These are phyloP conservation scores for Lysandra bellargus DNA, from an alignment of 2,888 invertebrate genomes.

Conservation along the genomic window DNA sequence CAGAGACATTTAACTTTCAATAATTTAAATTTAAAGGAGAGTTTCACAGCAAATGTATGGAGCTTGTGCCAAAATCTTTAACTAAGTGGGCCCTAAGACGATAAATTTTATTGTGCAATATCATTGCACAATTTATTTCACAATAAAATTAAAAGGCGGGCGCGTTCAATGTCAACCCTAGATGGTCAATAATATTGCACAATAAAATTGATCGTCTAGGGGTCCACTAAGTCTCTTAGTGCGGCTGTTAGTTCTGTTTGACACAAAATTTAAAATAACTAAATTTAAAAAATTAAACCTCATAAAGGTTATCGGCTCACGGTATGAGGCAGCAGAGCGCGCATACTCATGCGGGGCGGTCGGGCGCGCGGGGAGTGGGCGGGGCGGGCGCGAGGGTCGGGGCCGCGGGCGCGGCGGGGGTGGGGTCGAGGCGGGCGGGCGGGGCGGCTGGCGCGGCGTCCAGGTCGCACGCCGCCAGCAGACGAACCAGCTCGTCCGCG, in stretches of 20 bases:
- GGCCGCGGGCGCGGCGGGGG: constrained; percentile 46
- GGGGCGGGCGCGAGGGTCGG: constrained; percentile 47
- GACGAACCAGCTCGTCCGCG: constrained; percentile 92
- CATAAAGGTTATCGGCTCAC: background rate
- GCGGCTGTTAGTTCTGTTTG: background rate
- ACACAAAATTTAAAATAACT: background rate
- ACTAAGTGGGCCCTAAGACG: too few relatives aligned
- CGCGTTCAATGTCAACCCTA: too few relatives aligned
- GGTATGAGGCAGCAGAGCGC: background rate
- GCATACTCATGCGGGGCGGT: background rate
- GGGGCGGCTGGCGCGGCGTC: constrained; percentile 86
- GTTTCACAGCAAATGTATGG: too few relatives aligned
- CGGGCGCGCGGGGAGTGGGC: constrained; percentile 21
- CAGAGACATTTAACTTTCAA: too few relatives aligned
- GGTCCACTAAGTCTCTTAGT: too few relatives aligned
- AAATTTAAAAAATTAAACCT: background rate
- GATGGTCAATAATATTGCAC: too few relatives aligned
- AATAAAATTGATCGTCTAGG: too few relatives aligned
- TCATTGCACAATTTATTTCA: too few relatives aligned
- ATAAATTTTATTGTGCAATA: too few relatives aligned
- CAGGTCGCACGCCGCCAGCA: constrained; percentile 96
- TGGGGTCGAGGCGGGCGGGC: constrained; percentile 64
- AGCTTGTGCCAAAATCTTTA: too few relatives aligned
- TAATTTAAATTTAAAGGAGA: too few relatives aligned
- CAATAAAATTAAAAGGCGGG: too few relatives aligned